Base-by-base conservation (phyloP, 2,113 vertebrate genomes). In the Hepsetus odoe region DNA sequence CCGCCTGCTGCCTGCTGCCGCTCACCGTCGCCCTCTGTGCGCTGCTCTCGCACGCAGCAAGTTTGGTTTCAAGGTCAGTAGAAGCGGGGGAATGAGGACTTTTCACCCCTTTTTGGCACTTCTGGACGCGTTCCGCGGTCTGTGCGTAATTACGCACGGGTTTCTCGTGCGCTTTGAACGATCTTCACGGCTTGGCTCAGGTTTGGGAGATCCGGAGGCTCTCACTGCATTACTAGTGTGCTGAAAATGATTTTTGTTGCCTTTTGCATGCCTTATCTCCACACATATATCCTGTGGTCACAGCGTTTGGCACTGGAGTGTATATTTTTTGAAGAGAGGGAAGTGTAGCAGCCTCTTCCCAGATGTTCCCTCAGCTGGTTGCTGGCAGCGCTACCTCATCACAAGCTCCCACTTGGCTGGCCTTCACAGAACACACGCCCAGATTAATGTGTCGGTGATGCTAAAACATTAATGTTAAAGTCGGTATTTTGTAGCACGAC, bases 21-120 rank as follows among this genome's bases (percentile, higher is more conserved):
- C 89, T 94, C 80, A 85, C n/a, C 51, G 9, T 90, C 83, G 91
- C 92, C 80, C 91, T 95, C 87, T 91, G 90, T 91, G 87, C 93
- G 89, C 86, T 93, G 59, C 86, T 94, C 84, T 89, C 91, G 77
- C 93, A 94, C 84, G 88, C 91, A 70, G 89, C 94, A 87, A 97
- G 85, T 98, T 98, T 92, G 97, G n/a, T n/a, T n/a, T n/a, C n/a
- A n/a, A n/a, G 97, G 97, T 98, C 91, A 59, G 49, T 55, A 55
- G n/a, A 20, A 8, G n/a, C 1, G 20, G 9, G 2, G 51, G 51
- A 55, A 10, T 5, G n/a, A 5, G 16, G 46, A 3, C 20, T 4
- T 49, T 18, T 8, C 14, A 22, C 51, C 51, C 51, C 8, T 24
- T 18, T 55, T 24, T 22, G 2, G 7, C 51, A 10, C 51, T 24